A percentile compares a stretch with the other conserved stretches of the same genome.
These are phyloP conservation scores for Siniperca scherzeri DNA, from an alignment of 2,797 vertebrate species.

Conservation along the genomic window DNA sequence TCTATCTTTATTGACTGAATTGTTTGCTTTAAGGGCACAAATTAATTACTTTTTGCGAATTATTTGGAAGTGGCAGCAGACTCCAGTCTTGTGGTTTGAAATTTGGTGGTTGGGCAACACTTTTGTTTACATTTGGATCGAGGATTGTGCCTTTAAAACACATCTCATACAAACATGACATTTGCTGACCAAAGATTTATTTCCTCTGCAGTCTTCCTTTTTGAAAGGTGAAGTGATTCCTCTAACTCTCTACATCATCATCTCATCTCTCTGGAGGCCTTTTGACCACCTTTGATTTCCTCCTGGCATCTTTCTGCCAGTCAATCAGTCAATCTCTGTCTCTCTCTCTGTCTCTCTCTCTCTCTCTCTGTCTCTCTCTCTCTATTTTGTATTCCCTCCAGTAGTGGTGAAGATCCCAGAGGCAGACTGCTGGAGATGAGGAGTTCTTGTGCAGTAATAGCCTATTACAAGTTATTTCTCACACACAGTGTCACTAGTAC, in stretches of 20 bases:
- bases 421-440: conserved; percentile 50
- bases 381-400: conserved; percentile 35
- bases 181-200: conserved; percentile 23
- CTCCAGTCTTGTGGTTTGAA: background rate
- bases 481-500: conserved; percentile 39
- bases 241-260: background rate
- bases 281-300: conserved; percentile 42
- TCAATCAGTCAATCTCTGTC: conserved; percentile 26
- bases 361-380: conserved; percentile 3
- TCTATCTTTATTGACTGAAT: background rate
- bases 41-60: background rate
- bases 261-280: conserved; percentile 15
- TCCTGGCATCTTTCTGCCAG: conserved; percentile 17
- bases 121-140: conserved; percentile 16
- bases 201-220: background rate
- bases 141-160: conserved; percentile 10
- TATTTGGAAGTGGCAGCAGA: background rate
- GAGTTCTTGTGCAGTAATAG: conserved; percentile 57
- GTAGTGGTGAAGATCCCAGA: conserved; percentile 29
- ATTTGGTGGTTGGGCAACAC: background rate
- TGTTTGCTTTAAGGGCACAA: background rate
- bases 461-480: conserved; percentile 59
- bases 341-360: conserved; percentile 1
- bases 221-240: conserved; percentile 26
- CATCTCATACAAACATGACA: conserved; percentile 14